phyloP scores from a whole-genome alignment of 2,113 vertebrate genomes.

The Odocoileus hemionus region DNA sequence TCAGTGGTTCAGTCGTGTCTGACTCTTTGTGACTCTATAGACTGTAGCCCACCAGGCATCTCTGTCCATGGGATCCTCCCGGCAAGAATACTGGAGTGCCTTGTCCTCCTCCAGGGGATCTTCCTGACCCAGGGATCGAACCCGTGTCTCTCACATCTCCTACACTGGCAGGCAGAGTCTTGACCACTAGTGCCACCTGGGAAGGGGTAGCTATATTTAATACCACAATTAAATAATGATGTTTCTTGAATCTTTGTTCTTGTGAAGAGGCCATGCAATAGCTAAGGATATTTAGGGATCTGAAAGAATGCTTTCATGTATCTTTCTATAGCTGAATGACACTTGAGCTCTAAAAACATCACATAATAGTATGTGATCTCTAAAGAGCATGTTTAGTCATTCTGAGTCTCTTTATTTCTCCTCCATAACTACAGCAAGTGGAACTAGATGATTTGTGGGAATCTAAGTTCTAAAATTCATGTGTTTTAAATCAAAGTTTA shows the following conservation, averaged over 20 bases:
- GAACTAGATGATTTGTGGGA: not conserved
- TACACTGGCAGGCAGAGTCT: not conserved
- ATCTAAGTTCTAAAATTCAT: not conserved
- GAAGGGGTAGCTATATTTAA: not conserved
- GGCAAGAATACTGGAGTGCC: not conserved
- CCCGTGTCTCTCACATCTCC: not conserved
- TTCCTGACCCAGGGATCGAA: not conserved
- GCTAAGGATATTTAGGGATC: not conserved
- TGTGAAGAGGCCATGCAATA: not conserved
- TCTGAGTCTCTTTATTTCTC: not conserved
- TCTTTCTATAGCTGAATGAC: not conserved
- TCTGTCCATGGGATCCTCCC: not conserved
- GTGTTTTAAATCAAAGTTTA: not conserved
- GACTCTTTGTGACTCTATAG: not conserved
- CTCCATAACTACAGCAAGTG: not conserved
- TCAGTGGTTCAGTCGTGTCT: not conserved
- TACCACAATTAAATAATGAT: not conserved
- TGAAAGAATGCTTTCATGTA: not conserved
- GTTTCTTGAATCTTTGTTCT: not conserved
- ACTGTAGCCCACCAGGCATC: not conserved
- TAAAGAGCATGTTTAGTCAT: not conserved
- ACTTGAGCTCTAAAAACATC: not conserved
- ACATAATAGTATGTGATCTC: not conserved
- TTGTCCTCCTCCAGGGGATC: not conserved
- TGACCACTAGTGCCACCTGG: not conserved